Percentiles rank a stretch among this genome's conserved stretches.
These are phyloP conservation scores for Saccopteryx bilineata DNA, from an alignment of 2,113 vertebrate genomes.

Conservation along the genomic window DNA sequence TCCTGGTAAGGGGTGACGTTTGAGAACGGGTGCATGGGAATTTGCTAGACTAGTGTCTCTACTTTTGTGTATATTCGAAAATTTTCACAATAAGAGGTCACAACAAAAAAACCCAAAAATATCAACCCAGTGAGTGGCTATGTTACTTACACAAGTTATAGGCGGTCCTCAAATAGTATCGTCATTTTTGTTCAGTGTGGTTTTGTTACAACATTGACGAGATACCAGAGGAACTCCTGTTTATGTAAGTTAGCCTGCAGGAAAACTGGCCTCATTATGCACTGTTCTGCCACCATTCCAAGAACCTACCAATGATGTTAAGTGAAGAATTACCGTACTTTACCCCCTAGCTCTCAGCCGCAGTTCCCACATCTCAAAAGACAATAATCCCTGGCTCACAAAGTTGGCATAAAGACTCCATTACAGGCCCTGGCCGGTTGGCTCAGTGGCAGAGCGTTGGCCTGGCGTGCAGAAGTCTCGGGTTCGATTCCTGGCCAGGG, in stretches of 20 bases:
- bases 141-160: not conserved
- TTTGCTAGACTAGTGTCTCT: not conserved
- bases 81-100: not conserved
- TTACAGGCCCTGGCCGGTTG: too few relatives aligned
- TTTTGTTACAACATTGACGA: not conserved
- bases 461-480: too few relatives aligned
- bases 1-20: not conserved
- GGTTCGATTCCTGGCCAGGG: too few relatives aligned
- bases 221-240: not conserved
- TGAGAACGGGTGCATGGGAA: not conserved
- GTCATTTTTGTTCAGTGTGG: not conserved
- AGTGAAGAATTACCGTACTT: not conserved
- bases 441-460: too few relatives aligned
- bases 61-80: not conserved
- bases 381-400: not conserved
- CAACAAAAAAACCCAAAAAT: not conserved
- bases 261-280: not conserved
- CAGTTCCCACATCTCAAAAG: conserved; percentile 1
- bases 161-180: not conserved
- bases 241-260: not conserved
- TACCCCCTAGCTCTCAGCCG: not conserved
- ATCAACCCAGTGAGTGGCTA: not conserved
- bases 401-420: not conserved
- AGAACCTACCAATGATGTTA: not conserved
- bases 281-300: too few relatives aligned